These are phyloP conservation scores for Spilosoma lubricipeda DNA, from an alignment of 2,888 invertebrate genomes.

Conservation along the genomic window DNA sequence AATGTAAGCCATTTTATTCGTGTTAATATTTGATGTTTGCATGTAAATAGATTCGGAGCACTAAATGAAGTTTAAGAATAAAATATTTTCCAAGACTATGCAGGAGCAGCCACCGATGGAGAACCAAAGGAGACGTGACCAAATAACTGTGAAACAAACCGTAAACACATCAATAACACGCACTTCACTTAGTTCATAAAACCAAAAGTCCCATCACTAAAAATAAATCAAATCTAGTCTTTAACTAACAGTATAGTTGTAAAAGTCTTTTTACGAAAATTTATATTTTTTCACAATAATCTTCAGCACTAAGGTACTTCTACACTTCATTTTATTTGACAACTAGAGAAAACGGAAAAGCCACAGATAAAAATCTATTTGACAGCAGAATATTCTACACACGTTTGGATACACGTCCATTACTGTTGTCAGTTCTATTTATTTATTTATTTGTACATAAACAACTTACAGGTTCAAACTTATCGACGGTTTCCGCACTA, in stretches of 20 bases:
- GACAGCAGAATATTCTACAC: neutral
- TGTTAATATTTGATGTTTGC: neutral
- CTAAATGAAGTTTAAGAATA: neutral
- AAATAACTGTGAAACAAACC: constrained; percentile 71
- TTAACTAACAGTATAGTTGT: constrained; percentile 18
- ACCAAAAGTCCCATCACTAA: constrained; percentile 47
- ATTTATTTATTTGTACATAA: no score
- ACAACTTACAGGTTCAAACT: no score
- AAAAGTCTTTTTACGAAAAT: constrained; percentile 29
- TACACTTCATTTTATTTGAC: constrained; percentile 52
- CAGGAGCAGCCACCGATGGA: constrained; percentile 32
- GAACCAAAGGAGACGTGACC: constrained; percentile 67
- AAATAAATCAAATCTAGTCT: constrained; percentile 22
- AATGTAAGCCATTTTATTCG: neutral
- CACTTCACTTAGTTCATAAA: constrained; percentile 51
- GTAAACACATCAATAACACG: constrained; percentile 76
- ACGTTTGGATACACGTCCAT: neutral
- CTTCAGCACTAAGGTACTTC: constrained; percentile 40
- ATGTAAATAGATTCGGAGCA: neutral
- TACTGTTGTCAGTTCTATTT: no score
- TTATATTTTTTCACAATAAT: constrained; percentile 32
- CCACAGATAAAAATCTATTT: constrained; percentile 1
- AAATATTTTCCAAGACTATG: constrained; percentile 50
- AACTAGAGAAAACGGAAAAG: constrained; percentile 19
- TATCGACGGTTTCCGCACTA: no score